phyloP scores from a whole-genome alignment of 2,113 vertebrate species.

The Amazona guildingii region DNA sequence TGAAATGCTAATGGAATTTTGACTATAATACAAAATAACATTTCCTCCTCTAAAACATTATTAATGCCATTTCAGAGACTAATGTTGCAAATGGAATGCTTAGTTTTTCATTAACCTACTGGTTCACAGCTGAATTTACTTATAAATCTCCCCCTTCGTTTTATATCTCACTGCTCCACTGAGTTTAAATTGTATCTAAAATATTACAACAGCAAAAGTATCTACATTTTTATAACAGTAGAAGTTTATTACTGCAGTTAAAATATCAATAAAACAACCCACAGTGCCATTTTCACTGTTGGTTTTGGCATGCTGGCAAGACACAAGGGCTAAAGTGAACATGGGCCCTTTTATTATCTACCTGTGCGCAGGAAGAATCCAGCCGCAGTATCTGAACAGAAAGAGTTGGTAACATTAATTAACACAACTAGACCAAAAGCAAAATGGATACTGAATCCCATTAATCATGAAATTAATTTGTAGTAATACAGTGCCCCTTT shows the following conservation, averaged over 20 bases:
- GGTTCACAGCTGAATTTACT: not conserved
- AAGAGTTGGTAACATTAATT: not conserved
- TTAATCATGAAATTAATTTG: not conserved
- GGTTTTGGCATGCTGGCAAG: not conserved
- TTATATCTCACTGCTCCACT: not conserved
- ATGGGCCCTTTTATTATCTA: not conserved
- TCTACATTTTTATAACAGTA: not conserved
- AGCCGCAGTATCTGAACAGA: not conserved
- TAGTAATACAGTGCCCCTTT: not conserved
- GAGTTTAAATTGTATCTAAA: conserved; percentile 5
- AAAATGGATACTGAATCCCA: not conserved
- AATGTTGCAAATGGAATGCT: not conserved
- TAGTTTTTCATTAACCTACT: conserved; percentile 1
- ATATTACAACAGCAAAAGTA: conserved; percentile 8
- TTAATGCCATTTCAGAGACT: conserved; percentile 22
- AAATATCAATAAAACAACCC: conserved; percentile 10
- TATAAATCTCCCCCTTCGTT: conserved; percentile 13
- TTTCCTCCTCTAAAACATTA: conserved; percentile 7
- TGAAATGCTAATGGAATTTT: conserved; percentile 50
- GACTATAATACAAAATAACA: conserved; percentile 5
- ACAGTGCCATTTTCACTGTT: not conserved
- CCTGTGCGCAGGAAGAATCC: not conserved
- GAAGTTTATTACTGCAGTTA: conserved; percentile 9
- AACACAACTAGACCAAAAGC: not conserved
- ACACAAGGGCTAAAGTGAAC: not conserved